These are phyloP conservation scores for Pseudeuparius sepicola DNA, from an alignment of 2,888 invertebrate species.

Conservation along the genomic window DNA sequence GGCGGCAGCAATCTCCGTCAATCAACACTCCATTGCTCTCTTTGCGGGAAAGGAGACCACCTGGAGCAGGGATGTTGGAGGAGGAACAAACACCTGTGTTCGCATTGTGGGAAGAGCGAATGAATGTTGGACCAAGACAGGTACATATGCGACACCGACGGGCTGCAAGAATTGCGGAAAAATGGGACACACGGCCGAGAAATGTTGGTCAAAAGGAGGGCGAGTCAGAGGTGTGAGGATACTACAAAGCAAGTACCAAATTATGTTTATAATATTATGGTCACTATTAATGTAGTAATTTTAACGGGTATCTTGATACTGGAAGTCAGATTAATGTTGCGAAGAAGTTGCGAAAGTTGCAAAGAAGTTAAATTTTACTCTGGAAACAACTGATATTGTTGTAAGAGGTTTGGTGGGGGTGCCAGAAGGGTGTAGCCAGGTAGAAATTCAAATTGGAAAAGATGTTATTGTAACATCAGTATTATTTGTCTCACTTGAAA, in stretches of 20 bases:
- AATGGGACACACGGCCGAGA: slow-evolving; percentile 9
- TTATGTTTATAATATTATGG: slow-evolving; percentile 11
- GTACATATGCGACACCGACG: background rate
- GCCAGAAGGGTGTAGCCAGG: too few species aligned
- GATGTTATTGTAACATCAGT: too few species aligned
- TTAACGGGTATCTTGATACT: slow-evolving; percentile 13
- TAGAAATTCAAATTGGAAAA: too few species aligned
- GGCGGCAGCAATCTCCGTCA: too few species aligned
- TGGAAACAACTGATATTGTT: too few species aligned
- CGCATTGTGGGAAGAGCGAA: background rate
- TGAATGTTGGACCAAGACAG: slow-evolving; percentile 1
- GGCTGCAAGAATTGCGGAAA: slow-evolving; percentile 10
- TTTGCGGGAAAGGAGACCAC: slow-evolving; percentile 2
- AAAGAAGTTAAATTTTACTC: too few species aligned
- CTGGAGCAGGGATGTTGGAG: too few species aligned
- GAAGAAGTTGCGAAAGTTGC: too few species aligned
- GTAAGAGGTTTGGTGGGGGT: too few species aligned
- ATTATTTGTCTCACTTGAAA: too few species aligned
- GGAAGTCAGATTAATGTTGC: slow-evolving; percentile 14
- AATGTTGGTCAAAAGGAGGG: slow-evolving; percentile 9
- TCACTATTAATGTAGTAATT: slow-evolving; percentile 5
- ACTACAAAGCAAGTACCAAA: slow-evolving; percentile 13
- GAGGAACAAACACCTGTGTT: too few species aligned
- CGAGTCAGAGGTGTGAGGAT: slow-evolving; percentile 2
- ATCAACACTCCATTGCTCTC: background rate